Evolutionary conservation across 2,113 vertebrate genomes (phyloP).

Genomic region (Poeciliopsis turrubarensis): DNA sequence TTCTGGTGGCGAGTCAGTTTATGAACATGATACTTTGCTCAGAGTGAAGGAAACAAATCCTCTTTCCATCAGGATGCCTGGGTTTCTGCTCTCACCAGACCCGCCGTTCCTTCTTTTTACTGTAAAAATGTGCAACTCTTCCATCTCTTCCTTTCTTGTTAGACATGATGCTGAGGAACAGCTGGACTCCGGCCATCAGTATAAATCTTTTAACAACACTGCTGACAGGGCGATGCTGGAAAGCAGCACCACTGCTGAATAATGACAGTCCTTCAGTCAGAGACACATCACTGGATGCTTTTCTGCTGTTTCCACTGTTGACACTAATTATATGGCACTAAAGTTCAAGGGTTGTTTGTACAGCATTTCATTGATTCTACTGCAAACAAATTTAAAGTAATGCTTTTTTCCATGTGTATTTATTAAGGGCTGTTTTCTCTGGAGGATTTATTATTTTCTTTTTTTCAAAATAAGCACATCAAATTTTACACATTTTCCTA

Average conservation of each 20-base stretch:
- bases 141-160: background rate
- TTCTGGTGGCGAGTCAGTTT: too few relatives aligned
- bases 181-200: background rate
- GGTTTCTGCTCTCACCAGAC: background rate
- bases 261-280: conserved; percentile 1
- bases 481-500: too few relatives aligned
- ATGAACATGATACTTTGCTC: too few relatives aligned
- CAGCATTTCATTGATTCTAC: background rate
- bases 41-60: background rate
- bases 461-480: too few relatives aligned
- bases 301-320: background rate
- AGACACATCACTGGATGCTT: background rate
- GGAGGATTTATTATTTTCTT: too few relatives aligned
- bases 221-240: conserved; percentile 5
- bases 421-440: background rate
- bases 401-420: background rate
- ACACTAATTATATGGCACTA: background rate
- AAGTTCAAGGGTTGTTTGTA: background rate
- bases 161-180: background rate
- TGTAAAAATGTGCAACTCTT: background rate
- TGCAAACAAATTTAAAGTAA: background rate
- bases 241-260: background rate
- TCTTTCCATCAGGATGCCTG: background rate
- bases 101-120: background rate
- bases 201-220: background rate